phyloP scores from a whole-genome alignment of 2,888 invertebrate genomes.

The Nematopogon swammerdamellus region DNA sequence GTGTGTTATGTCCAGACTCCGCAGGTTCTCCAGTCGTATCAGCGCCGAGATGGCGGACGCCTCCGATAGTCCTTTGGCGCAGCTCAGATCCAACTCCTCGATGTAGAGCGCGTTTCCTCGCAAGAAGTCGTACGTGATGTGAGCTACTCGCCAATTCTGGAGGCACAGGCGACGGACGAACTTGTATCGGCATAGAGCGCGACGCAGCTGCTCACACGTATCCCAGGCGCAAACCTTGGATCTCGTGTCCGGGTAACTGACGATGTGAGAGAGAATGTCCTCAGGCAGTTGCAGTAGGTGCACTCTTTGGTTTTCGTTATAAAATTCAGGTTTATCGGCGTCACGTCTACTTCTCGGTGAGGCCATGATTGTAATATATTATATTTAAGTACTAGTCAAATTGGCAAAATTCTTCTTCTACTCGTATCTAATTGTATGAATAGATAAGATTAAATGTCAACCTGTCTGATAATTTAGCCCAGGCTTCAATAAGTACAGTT shows the following conservation, averaged over 20 bases:
- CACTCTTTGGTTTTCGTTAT: too few species aligned
- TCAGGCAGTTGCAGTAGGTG: too few species aligned
- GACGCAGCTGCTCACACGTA: neutral
- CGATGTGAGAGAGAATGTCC: too few species aligned
- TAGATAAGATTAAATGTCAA: too few species aligned
- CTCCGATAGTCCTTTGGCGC: neutral
- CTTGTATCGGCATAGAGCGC: neutral
- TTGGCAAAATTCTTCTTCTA: too few species aligned
- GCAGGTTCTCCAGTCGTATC: neutral
- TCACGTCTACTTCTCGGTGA: too few species aligned
- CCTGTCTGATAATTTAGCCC: too few species aligned
- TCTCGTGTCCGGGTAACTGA: neutral
- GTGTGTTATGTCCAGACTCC: neutral
- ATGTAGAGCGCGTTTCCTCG: neutral
- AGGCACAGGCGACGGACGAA: neutral
- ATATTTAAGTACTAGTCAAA: too few species aligned
- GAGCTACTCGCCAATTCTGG: neutral
- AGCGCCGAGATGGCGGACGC: neutral
- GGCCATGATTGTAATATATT: too few species aligned
- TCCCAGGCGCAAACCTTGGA: neutral
- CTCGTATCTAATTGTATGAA: too few species aligned
- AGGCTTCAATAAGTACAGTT: too few species aligned
- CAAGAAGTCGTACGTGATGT: neutral
- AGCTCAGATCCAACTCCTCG: neutral
- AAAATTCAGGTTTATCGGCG: too few species aligned